Conservation (phyloP, 2,113 vertebrate species). For the Ammospiza caudacuta region DNA sequence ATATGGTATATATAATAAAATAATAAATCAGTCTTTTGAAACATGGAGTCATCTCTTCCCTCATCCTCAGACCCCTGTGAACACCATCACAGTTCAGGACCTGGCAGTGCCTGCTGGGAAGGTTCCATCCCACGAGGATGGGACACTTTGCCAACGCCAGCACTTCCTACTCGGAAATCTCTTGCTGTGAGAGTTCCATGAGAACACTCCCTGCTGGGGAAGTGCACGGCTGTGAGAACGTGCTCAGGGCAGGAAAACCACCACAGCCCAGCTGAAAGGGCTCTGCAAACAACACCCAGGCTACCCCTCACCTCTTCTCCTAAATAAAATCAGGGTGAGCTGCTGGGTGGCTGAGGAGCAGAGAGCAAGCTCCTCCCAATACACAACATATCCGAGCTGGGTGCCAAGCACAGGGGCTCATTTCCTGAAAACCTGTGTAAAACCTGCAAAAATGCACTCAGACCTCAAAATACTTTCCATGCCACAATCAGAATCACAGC, state of each 20-base stretch:
- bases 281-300: background rate
- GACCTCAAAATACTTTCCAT: background rate
- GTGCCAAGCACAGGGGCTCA: background rate
- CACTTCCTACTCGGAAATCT: fast-evolving
- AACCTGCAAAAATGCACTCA: background rate
- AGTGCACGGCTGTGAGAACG: fast-evolving
- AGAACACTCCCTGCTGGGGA: background rate
- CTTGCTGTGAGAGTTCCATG: fast-evolving
- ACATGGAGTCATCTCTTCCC: too few relatives aligned
- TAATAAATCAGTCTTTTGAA: too few relatives aligned
- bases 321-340: background rate
- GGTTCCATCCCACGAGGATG: background rate
- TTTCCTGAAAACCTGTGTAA: background rate
- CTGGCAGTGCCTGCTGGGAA: background rate
- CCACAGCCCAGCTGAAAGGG: background rate
- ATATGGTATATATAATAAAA: too few relatives aligned
- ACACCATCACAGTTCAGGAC: background rate
- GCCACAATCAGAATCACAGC: background rate
- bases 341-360: background rate
- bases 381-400: fast-evolving
- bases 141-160: fast-evolving
- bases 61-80: too few relatives aligned
- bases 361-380: background rate
- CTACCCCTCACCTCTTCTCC: background rate
- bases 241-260: background rate